Base-by-base conservation (phyloP, 2,797 vertebrate genomes). In the Sebastes trivittatus region DNA sequence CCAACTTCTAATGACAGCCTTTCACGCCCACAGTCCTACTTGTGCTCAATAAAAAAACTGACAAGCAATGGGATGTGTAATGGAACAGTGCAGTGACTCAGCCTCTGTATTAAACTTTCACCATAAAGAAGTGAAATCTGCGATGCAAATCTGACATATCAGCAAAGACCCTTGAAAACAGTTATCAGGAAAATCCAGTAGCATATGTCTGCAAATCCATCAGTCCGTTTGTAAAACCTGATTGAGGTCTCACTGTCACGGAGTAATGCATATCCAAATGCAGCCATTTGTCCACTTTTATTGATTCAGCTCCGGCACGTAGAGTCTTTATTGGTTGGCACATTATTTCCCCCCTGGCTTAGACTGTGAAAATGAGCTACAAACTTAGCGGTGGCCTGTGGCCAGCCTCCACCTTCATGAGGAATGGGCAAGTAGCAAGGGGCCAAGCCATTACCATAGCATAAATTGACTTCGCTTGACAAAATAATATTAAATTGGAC, bases 321-420 rank as follows among this genome's bases (percentile, higher is more conserved):
- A 22, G 29, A 80, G 69, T 84, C 86, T 88, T 87, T 87, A 88
- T 93, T 92, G 84, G 88, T 63, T 75, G 78, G 81, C 71, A 80
- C 72, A 87, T 83, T 38, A 81, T 88, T 85, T 75, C 16, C 81
- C 86, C 63, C 49, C 58, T 63, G 54, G 64, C 61, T 81, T 81
- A 69, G 85, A 79, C 82, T 77, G 69, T 77, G 82, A 80, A 88
- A 91, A 89, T 87, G 87, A 90, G 86, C 82, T 82, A 71, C 86
- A 86, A 80, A 89, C 82, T 85, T 54, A 74, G 71, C 76, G 71
- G 64, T 87, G 87, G 87, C 91, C 80, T 65, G 13, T 79, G 36
- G 86, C 88, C 80, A 83, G 75, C 32, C 25, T 1, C 52, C 22
- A 5, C 68, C 78, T 84, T 82, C 46, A 70, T 87, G 67, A 81